Percentiles rank a stretch among this genome's conserved stretches.
These are phyloP conservation scores for Druceiella hillmani DNA, from an alignment of 2,888 invertebrate species.

Conservation along the genomic window DNA sequence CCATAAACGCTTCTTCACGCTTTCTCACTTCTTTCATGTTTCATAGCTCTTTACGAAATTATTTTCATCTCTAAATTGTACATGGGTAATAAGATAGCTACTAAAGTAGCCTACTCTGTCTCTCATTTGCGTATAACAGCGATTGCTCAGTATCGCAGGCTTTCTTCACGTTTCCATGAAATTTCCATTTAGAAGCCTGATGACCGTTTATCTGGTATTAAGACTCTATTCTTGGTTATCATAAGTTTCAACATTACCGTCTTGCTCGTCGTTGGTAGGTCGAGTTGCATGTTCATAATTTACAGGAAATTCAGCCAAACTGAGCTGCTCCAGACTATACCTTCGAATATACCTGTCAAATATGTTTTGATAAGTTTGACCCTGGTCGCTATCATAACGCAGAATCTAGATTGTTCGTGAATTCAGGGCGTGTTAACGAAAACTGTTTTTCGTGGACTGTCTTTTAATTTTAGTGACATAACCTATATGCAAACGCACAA, in stretches of 20 bases:
- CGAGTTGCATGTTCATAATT: slow-evolving; percentile 2
- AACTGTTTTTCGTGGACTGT: too few species aligned
- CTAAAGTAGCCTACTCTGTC: too few species aligned
- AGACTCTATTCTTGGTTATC: slow-evolving; percentile 1
- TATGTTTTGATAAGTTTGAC: slow-evolving; percentile 6
- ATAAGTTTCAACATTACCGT: slow-evolving; percentile 8
- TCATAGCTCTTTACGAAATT: too few species aligned
- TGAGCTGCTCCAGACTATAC: slow-evolving; percentile 3
- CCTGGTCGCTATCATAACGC: slow-evolving; percentile 3
- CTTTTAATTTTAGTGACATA: too few species aligned
- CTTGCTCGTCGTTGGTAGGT: background rate
- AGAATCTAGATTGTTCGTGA: slow-evolving; percentile 5
- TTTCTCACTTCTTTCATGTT: too few species aligned
- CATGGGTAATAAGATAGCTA: too few species aligned
- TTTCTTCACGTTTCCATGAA: slow-evolving; percentile 1
- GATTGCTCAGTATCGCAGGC: too few species aligned
- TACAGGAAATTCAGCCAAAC: slow-evolving; percentile 9
- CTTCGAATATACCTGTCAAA: slow-evolving; percentile 7
- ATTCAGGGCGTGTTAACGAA: slow-evolving; percentile 6
- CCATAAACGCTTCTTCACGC: too few species aligned
- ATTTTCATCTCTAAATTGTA: too few species aligned
- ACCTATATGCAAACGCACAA: too few species aligned
- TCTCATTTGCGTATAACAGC: too few species aligned
- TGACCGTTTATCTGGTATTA: background rate
- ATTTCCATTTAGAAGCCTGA: slow-evolving; percentile 4